These are phyloP conservation scores for Epistrophella euchroma DNA, from an alignment of 2,888 invertebrate species.

Conservation along the genomic window DNA sequence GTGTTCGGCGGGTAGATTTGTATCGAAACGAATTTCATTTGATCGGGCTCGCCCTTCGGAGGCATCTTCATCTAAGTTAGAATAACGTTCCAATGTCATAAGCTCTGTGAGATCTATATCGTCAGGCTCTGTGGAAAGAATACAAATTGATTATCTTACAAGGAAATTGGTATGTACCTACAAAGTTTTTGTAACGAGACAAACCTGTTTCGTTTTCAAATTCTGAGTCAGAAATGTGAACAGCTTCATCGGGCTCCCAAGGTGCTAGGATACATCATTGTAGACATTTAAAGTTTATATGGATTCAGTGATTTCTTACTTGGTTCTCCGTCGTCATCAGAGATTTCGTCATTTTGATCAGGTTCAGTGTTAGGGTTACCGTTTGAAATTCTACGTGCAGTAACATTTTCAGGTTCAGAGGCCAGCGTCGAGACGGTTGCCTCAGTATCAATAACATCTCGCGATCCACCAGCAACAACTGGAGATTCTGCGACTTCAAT, in stretches of 20 bases:
- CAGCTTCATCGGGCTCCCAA: constrained; percentile 23
- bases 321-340: constrained; percentile 17
- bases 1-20: constrained; percentile 85
- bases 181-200: neutral
- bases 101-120: neutral
- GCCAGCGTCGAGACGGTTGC: neutral
- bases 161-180: neutral
- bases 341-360: neutral
- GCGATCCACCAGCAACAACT: neutral
- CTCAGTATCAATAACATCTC: neutral
- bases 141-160: neutral
- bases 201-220: constrained; percentile 13
- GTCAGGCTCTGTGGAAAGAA: constrained; percentile 4
- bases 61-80: neutral
- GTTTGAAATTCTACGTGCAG: neutral
- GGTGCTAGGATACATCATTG: constrained; percentile 16
- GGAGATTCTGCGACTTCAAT: neutral
- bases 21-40: constrained; percentile 83
- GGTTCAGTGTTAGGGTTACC: neutral
- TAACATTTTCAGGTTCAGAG: neutral
- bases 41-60: constrained; percentile 76
- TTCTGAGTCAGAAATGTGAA: neutral
- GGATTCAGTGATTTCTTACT: constrained; percentile 5
- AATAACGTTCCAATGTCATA: neutral
- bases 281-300: neutral